Evolutionary conservation across 2,888 invertebrate species (phyloP).

Genomic region (Drosophila prolongata): DNA sequence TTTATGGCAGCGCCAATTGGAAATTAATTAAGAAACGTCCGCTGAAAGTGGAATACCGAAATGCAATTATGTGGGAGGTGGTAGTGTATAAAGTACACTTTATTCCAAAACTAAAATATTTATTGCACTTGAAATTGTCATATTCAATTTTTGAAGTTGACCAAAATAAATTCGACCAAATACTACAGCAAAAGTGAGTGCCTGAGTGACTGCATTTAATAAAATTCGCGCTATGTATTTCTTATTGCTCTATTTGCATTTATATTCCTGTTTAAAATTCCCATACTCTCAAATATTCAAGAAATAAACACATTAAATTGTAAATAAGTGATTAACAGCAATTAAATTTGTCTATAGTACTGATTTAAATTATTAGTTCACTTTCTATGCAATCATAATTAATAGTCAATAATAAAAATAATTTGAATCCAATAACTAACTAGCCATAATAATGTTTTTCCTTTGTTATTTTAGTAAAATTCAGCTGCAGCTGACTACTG

Average conservation of each 20-base stretch:
- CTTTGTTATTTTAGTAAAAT: neutral
- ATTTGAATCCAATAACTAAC: neutral
- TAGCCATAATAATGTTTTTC: neutral
- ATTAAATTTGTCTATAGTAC: too few relatives aligned
- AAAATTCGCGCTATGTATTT: too few relatives aligned
- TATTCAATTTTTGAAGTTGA: too few relatives aligned
- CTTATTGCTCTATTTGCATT: too few relatives aligned
- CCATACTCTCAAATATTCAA: too few relatives aligned
- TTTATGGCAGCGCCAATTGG: slow-evolving; percentile 66
- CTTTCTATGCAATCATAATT: neutral
- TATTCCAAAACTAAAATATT: neutral
- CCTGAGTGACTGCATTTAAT: too few relatives aligned
- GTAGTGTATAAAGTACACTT: neutral
- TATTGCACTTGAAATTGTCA: too few relatives aligned
- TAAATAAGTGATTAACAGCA: too few relatives aligned
- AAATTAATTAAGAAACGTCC: slow-evolving; percentile 69
- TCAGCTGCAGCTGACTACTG: neutral
- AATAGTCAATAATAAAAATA: neutral
- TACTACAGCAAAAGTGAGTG: too few relatives aligned
- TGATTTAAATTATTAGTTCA: neutral
- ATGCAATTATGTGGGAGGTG: neutral
- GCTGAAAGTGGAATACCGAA: slow-evolving; percentile 3
- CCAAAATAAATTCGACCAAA: too few relatives aligned
- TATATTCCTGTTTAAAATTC: too few relatives aligned
- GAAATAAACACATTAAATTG: too few relatives aligned